Percentiles rank a stretch among this genome's conserved stretches.
These are phyloP conservation scores for Xerus inauris DNA, from an alignment of 2,113 vertebrate genomes.

Conservation along the genomic window DNA sequence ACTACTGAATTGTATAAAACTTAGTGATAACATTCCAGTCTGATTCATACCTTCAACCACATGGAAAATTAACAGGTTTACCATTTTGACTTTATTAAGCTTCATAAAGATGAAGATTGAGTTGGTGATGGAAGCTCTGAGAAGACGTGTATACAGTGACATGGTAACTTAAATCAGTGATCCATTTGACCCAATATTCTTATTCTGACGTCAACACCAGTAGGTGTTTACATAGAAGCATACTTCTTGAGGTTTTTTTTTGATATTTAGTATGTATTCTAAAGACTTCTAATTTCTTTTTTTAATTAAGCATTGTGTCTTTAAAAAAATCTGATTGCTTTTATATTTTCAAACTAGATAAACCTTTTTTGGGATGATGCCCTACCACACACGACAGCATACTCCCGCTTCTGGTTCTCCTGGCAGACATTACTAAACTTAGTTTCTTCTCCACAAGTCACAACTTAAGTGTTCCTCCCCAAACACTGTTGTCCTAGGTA, in stretches of 20 bases:
- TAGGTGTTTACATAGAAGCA: neutral
- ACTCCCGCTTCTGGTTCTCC: neutral
- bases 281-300: neutral
- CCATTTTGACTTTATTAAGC: neutral
- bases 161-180: neutral
- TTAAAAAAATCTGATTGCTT: neutral
- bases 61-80: neutral
- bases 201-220: neutral
- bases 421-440: neutral
- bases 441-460: neutral
- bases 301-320: neutral
- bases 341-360: neutral
- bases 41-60: neutral
- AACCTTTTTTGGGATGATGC: neutral
- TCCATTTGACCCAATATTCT: neutral
- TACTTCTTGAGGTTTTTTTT: neutral
- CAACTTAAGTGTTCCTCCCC: neutral
- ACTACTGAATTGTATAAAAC: neutral
- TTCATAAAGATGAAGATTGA: neutral
- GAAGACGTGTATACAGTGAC: neutral
- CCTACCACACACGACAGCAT: neutral
- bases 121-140: neutral
- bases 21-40: neutral
- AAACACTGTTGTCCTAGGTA: neutral
- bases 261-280: neutral